Percentiles rank a stretch among this genome's conserved stretches.
phyloP scores from a whole-genome alignment of 1,140 invertebrate genomes.

The Diabrotica undecimpunctata region DNA sequence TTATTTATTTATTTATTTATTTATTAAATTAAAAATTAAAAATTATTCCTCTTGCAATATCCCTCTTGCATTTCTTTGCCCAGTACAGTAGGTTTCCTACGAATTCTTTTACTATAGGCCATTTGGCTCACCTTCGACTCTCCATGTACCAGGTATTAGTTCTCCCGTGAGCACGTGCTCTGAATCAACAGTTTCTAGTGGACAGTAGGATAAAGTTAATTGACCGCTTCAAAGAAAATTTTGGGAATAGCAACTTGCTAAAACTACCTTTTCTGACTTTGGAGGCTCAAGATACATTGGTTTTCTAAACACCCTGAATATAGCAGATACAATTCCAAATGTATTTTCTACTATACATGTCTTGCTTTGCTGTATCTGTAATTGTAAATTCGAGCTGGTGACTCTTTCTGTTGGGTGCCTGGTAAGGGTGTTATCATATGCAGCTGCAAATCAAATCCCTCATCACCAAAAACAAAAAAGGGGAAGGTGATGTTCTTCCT shows the following conservation, averaged over 20 bases:
- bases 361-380: too few relatives aligned
- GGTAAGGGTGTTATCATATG: too few relatives aligned
- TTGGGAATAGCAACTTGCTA: slow-evolving; percentile 9
- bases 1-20: too few relatives aligned
- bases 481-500: too few relatives aligned
- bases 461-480: not conserved
- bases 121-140: slow-evolving; percentile 18
- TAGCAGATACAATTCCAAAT: slow-evolving; percentile 1
- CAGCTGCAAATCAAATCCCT: too few relatives aligned
- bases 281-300: slow-evolving; percentile 12
- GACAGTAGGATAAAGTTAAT: slow-evolving; percentile 8
- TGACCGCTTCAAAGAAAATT: slow-evolving; percentile 16
- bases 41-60: too few relatives aligned
- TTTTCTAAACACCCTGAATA: slow-evolving; percentile 15
- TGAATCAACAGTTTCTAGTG: slow-evolving; percentile 12
- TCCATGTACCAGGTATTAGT: slow-evolving; percentile 15
- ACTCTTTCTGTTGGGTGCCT: too few relatives aligned
- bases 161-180: too few relatives aligned
- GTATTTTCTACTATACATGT: not conserved
- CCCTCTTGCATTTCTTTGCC: slow-evolving; percentile 18
- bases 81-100: slow-evolving; percentile 17
- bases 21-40: too few relatives aligned
- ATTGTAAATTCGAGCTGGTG: too few relatives aligned
- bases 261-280: slow-evolving; percentile 16
- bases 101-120: slow-evolving; percentile 15